Conservation (phyloP, 2,113 vertebrate species). For the Struthidea cinerea region DNA sequence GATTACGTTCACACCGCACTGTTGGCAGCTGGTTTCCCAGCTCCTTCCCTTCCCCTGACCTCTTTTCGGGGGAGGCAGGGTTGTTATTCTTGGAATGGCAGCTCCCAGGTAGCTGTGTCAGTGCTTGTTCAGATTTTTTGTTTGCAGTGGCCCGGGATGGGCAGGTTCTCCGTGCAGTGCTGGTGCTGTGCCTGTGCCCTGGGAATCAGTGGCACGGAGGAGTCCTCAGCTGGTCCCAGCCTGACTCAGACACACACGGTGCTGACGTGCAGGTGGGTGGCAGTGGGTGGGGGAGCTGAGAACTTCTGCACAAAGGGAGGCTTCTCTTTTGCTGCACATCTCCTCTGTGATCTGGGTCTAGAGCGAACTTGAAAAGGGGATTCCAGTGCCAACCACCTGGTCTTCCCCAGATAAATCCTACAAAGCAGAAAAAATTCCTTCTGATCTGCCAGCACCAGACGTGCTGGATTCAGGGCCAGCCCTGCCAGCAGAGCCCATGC, state of each 20-base stretch:
- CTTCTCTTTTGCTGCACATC: background rate
- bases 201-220: background rate
- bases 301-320: background rate
- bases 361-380: background rate
- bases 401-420: background rate
- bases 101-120: background rate
- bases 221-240: background rate
- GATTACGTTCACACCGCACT: background rate
- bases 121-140: background rate
- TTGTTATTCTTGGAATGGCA: background rate
- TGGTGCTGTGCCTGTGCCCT: background rate
- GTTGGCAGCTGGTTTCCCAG: background rate
- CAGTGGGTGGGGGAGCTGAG: background rate
- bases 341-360: background rate
- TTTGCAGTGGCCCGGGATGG: background rate
- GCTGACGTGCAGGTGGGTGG: background rate
- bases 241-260: fast-evolving
- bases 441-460: background rate
- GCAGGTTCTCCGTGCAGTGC: fast-evolving
- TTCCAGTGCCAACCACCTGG: background rate
- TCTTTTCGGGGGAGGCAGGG: background rate
- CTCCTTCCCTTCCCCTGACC: background rate
- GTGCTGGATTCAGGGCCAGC: background rate
- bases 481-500: fast-evolving
- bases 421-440: background rate